phyloP scores from a whole-genome alignment of 2,888 invertebrate species.

The Entomobrya proxima region DNA sequence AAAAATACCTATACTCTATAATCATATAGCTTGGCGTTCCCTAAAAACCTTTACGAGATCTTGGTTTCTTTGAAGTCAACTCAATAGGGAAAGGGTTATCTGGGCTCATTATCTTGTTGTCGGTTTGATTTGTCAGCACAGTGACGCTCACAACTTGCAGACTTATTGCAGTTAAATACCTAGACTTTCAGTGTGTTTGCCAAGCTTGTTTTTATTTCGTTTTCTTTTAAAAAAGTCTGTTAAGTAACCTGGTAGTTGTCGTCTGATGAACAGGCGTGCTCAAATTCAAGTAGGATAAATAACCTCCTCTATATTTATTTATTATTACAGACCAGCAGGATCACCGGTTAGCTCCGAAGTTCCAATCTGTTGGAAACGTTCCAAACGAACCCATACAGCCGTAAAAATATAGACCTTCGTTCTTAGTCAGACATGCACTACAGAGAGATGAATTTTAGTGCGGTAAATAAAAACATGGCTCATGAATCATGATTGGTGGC shows the following conservation, averaged over 20 bases:
- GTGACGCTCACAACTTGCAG: conserved; percentile 56
- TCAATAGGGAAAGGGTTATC: conserved; percentile 55
- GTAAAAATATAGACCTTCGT: conserved; percentile 45
- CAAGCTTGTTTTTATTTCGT: not conserved
- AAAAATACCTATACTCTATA: not conserved
- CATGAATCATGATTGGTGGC: conserved; percentile 68
- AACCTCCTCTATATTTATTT: not conserved
- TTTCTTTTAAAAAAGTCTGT: not conserved
- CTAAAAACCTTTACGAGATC: not conserved
- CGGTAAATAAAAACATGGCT: conserved; percentile 53
- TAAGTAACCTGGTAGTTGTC: conserved; percentile 16
- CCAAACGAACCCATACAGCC: conserved; percentile 54
- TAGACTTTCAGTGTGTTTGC: not conserved
- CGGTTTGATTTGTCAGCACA: conserved; percentile 68
- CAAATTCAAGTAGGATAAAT: conserved; percentile 6
- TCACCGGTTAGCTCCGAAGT: conserved; percentile 15
- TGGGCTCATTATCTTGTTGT: conserved; percentile 69
- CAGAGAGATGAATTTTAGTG: not conserved
- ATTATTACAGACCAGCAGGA: too few species aligned
- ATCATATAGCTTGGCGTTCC: not conserved
- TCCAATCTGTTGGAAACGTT: conserved; percentile 46
- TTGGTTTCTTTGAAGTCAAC: not conserved
- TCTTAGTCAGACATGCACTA: not conserved
- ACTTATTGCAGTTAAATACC: conserved; percentile 52
- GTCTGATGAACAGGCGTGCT: conserved; percentile 36